Percentiles rank a stretch among this genome's conserved stretches.
phyloP scores from a whole-genome alignment of 1,140 invertebrate genomes.

The Hylyphantes graminicola region DNA sequence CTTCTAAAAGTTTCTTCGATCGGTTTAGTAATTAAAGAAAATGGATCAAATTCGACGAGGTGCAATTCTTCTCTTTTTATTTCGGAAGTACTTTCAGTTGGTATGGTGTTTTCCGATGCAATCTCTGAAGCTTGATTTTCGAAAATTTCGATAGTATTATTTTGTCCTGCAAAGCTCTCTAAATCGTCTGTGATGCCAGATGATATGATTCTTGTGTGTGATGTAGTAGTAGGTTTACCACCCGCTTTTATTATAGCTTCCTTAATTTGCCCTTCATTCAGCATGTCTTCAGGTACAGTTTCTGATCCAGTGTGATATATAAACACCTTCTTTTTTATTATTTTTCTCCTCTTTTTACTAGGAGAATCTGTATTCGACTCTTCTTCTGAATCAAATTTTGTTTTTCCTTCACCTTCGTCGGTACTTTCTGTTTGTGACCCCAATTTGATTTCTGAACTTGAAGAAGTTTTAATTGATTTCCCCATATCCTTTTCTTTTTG shows the following conservation, averaged over 20 bases:
- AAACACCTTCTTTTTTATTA: conserved; percentile 47
- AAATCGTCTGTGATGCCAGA: conserved; percentile 43
- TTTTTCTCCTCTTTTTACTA: conserved; percentile 22
- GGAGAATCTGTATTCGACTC: conserved; percentile 31
- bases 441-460: no score
- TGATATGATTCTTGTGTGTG: conserved; percentile 47
- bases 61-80: conserved; percentile 40
- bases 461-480: no score
- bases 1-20: conserved; percentile 51
- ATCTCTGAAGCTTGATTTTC: conserved; percentile 3
- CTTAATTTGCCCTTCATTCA: conserved; percentile 55
- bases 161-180: conserved; percentile 36
- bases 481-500: no score
- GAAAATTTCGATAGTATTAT: conserved; percentile 28
- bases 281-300: conserved; percentile 34
- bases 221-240: conserved; percentile 19
- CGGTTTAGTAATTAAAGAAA: conserved; percentile 50
- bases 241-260: conserved; percentile 61
- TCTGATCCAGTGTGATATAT: conserved; percentile 43
- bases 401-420: not conserved
- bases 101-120: not conserved
- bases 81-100: conserved; percentile 32
- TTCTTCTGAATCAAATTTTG: not conserved
- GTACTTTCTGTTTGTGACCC: not conserved
- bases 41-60: conserved; percentile 32